Conservation (phyloP, 2,113 vertebrate species). For the Sardina pilchardus region DNA sequence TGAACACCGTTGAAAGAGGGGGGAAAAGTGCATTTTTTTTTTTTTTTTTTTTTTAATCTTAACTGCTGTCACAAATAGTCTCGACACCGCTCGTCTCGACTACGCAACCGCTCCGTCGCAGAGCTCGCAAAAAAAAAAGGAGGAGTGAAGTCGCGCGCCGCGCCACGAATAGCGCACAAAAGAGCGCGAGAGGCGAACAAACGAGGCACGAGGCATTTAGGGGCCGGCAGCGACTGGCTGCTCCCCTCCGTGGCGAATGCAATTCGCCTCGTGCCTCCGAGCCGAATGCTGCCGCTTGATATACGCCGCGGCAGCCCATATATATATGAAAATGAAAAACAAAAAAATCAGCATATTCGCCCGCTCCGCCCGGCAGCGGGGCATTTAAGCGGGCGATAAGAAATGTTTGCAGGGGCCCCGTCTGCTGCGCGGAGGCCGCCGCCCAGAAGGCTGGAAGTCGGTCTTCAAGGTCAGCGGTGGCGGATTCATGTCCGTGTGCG, state of each 20-base stretch:
- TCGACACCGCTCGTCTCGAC: background rate
- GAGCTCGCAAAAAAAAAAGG: background rate
- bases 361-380: background rate
- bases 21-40: background rate
- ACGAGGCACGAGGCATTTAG: background rate
- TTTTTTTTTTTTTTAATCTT: background rate
- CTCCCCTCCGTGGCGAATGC: background rate
- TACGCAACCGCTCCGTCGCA: background rate
- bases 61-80: background rate
- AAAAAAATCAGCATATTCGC: background rate
- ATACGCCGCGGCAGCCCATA: background rate
- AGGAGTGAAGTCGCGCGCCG: too few species aligned
- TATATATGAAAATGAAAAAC: background rate
- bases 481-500: background rate
- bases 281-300: background rate
- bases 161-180: too few species aligned
- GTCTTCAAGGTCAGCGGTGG: background rate
- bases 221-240: background rate
- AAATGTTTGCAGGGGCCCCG: background rate
- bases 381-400: background rate
- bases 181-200: background rate
- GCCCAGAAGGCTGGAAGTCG: background rate
- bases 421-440: background rate
- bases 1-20: too few species aligned
- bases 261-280: background rate